Evolutionary conservation across 2,113 vertebrate species (phyloP).

Genomic region (Tychaedon coryphoeus): DNA sequence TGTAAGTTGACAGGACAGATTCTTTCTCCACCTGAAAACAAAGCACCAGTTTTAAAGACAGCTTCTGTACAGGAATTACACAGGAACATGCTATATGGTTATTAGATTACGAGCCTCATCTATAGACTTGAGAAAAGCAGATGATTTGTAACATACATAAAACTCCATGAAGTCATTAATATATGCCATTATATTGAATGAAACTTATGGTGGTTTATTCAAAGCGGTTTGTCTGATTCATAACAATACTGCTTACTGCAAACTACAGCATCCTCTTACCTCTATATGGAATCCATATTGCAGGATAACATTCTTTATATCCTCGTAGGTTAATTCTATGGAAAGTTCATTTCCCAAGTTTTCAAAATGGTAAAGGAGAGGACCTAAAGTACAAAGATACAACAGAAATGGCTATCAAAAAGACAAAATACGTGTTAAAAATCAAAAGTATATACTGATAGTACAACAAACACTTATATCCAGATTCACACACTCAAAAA

Average conservation of each 20-base stretch:
- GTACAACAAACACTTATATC: background rate
- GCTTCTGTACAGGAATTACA: background rate
- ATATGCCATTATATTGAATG: background rate
- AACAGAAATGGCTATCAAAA: background rate
- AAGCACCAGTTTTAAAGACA: constrained; percentile 6
- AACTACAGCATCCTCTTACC: constrained; percentile 75
- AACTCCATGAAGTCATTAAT: background rate
- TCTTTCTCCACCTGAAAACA: constrained; percentile 87
- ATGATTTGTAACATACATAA: background rate
- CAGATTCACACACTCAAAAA: background rate
- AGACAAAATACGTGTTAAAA: background rate
- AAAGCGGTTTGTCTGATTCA: background rate
- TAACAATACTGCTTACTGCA: background rate
- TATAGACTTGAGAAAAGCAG: background rate
- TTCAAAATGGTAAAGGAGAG: constrained; percentile 96
- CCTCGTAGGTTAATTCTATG: constrained; percentile 96
- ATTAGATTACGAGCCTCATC: background rate
- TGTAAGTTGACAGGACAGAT: constrained; percentile 92
- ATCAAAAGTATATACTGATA: background rate
- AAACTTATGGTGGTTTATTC: background rate
- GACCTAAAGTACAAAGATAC: constrained; percentile 77
- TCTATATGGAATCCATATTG: constrained; percentile 92
- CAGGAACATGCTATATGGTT: background rate
- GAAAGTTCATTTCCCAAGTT: constrained; percentile 97
- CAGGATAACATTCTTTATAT: constrained; percentile 89